A percentile compares a stretch with the other conserved stretches of the same genome.
phyloP scores from a whole-genome alignment of 1,140 invertebrate genomes.

The Riptortus pedestris region DNA sequence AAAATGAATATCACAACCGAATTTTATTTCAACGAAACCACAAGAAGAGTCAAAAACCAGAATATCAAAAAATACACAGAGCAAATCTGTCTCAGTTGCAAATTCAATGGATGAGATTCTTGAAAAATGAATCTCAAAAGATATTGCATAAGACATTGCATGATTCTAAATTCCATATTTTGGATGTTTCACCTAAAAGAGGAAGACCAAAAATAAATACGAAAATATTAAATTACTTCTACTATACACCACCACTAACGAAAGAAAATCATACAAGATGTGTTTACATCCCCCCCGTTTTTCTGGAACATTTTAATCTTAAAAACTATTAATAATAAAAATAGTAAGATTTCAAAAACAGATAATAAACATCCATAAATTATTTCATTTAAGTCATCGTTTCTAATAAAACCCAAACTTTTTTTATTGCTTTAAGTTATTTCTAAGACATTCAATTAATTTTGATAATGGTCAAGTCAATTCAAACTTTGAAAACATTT shows the following conservation, averaged over 20 bases:
- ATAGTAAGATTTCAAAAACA: not conserved
- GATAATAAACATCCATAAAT: slow-evolving; percentile 5
- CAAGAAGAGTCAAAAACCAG: too few relatives aligned
- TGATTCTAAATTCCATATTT: slow-evolving; percentile 31
- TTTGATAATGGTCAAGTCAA: slow-evolving; percentile 13
- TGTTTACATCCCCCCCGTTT: slow-evolving; percentile 10
- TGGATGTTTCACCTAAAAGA: slow-evolving; percentile 31
- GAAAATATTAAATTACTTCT: slow-evolving; percentile 30
- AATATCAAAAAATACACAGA: too few relatives aligned
- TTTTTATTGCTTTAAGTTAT: slow-evolving; percentile 11
- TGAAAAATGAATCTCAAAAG: slow-evolving; percentile 21
- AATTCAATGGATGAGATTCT: slow-evolving; percentile 28
- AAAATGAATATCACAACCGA: too few relatives aligned
- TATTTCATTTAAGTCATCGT: slow-evolving; percentile 2
- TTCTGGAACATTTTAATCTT: slow-evolving; percentile 2
- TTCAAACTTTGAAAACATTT: slow-evolving; percentile 8
- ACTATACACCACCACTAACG: slow-evolving; percentile 31
- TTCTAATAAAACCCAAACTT: slow-evolving; percentile 1
- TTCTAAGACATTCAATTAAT: slow-evolving; percentile 8
- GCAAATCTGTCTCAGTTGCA: too few relatives aligned
- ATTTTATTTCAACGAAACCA: too few relatives aligned
- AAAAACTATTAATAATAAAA: not conserved
- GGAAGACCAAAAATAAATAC: slow-evolving; percentile 28
- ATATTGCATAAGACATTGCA: too few relatives aligned
- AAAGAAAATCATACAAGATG: slow-evolving; percentile 22